Evolutionary conservation across 1,140 invertebrate species (phyloP).

Genomic region (Drosophila rufa): DNA sequence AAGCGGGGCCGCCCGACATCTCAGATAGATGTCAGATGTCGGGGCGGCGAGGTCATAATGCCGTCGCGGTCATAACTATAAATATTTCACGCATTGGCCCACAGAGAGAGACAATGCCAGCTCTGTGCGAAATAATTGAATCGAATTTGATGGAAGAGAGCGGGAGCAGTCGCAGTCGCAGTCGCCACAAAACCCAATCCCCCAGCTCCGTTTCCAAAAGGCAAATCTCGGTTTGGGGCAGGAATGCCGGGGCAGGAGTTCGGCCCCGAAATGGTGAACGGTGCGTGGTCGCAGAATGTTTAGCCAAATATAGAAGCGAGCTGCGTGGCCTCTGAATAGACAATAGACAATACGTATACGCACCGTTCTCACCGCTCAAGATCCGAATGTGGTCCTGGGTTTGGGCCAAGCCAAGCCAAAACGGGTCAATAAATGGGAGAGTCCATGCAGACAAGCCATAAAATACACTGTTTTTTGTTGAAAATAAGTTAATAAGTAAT

Average conservation of each 20-base stretch:
- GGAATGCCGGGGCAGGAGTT: constrained; percentile 46
- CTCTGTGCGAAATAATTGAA: constrained; percentile 68
- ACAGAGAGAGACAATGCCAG: constrained; percentile 75
- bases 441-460: constrained; percentile 3
- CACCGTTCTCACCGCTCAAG: constrained; percentile 59
- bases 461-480: constrained; percentile 24
- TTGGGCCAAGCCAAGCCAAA: constrained; percentile 40
- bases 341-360: constrained; percentile 76
- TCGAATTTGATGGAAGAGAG: constrained; percentile 67
- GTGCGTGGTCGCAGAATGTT: constrained; percentile 63
- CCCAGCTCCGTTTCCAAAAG: constrained; percentile 33
- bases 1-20: constrained; percentile 19
- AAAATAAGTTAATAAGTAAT: neutral
- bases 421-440: constrained; percentile 49
- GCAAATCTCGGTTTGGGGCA: constrained; percentile 67
- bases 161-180: constrained; percentile 9
- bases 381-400: constrained; percentile 4
- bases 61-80: constrained; percentile 69
- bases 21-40: constrained; percentile 59
- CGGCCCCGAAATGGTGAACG: constrained; percentile 51
- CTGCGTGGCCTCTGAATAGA: constrained; percentile 57
- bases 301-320: constrained; percentile 57
- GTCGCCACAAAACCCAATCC: constrained; percentile 10
- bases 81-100: constrained; percentile 70
- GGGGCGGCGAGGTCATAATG: constrained; percentile 69